Evolutionary conservation across 92 coral and sea anemone species (phyloP).

Genomic region (Nematostella vectensis): DNA sequence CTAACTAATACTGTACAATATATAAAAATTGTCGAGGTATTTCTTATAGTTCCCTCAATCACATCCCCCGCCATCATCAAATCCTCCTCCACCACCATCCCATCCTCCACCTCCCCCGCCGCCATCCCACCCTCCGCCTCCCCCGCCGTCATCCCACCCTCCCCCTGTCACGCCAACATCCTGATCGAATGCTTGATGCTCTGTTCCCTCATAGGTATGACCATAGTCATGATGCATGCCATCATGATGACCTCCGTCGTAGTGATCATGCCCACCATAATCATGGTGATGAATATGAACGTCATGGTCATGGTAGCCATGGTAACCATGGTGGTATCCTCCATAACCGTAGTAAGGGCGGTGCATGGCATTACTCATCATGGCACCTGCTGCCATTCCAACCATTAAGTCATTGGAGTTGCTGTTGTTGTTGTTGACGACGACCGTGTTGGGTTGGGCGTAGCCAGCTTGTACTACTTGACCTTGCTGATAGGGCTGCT

Average conservation of each 20-base stretch:
- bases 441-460: slow-evolving; percentile 77
- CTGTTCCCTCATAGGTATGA: slow-evolving; percentile 13
- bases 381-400: slow-evolving; percentile 99
- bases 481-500: slow-evolving; percentile 34
- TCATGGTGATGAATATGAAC: slow-evolving; percentile 42
- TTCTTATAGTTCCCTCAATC: slow-evolving; percentile 6
- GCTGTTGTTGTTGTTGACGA: slow-evolving; percentile 66
- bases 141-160: slow-evolving; percentile 44
- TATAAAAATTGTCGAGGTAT: too few relatives aligned
- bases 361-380: slow-evolving; percentile 83
- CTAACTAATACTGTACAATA: too few relatives aligned
- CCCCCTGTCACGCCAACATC: slow-evolving; percentile 39
- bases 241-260: slow-evolving; percentile 43
- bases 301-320: slow-evolving; percentile 59
- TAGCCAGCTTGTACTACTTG: slow-evolving; percentile 41
- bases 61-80: slow-evolving; percentile 29
- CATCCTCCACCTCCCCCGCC: slow-evolving; percentile 40
- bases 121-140: too few relatives aligned
- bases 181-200: slow-evolving; percentile 11
- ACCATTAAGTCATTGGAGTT: slow-evolving; percentile 73
- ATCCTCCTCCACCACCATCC: slow-evolving; percentile 37
- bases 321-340: slow-evolving; percentile 44
- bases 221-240: slow-evolving; percentile 44
- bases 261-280: slow-evolving; percentile 67
- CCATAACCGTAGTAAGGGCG: slow-evolving; percentile 52